Base-by-base conservation (phyloP, 1,140 invertebrate species). In the Panagrolaimus sp. region DNA sequence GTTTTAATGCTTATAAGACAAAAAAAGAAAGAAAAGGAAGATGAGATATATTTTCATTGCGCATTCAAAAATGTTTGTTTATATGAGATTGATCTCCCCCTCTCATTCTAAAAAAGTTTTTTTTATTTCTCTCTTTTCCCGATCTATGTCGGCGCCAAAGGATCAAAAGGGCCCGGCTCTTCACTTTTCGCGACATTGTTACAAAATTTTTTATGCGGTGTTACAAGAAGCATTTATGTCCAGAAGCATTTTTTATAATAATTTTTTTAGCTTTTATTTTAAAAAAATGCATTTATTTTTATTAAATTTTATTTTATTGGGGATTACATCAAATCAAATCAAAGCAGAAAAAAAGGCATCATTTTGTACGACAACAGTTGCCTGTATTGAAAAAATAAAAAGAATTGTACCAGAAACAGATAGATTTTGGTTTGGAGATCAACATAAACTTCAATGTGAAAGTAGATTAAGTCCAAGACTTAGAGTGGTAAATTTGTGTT, bases 341-440 rank as follows among this genome's bases (percentile, higher is more conserved):
- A 57, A 25, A 11, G 51, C 51, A 57, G 51, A 20, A 57, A 27
- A 27, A 20, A 38, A 38, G 31, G 20, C 48, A 66, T 38, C 27
- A 43, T 77, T 77, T 57, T 77, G 75, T 65, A 44, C 25, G n/a
- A 14, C 64, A 44, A 77, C 72, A 23, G 16, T 20, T 16, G 75
- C 69, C 23, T 77, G 75, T 51, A 67, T 77, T 20, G 42, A 46
- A 11, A 75, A 79, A 66, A 64, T 77, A 16, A 65, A 64, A 16
- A 65, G 65, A 38, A 57, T 79, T 65, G 72, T 65, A 20, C 61
- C 68, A 43, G 73, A 77, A 13, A 76, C 73, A 3, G 65, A 76
- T 27, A 46, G 77, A 13, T 77, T 77, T 63, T 77, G 75, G 75
- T 77, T 77, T 53, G 75, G 75, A 38, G 76, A 77, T 38, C 46